Evolutionary conservation across 2,797 vertebrate genomes (phyloP).

Genomic region (Eospalax fontanierii): DNA sequence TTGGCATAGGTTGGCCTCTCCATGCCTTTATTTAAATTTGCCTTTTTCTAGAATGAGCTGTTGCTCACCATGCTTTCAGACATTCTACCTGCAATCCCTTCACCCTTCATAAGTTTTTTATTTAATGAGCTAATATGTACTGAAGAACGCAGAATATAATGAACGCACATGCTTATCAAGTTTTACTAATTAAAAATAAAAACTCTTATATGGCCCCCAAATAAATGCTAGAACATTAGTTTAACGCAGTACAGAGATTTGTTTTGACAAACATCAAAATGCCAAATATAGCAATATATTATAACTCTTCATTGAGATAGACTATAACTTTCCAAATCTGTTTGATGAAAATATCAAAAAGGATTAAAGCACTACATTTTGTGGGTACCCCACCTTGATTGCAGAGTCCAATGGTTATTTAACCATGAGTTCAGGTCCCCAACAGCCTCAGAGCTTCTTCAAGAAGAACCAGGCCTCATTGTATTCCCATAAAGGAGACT

Average conservation of each 20-base stretch:
- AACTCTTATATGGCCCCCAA: slow-evolving; percentile 7
- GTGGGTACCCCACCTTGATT: not conserved
- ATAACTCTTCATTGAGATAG: not conserved
- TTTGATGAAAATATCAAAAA: slow-evolving; percentile 35
- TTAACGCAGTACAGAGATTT: slow-evolving; percentile 18
- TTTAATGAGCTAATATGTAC: not conserved
- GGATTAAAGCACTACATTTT: not conserved
- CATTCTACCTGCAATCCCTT: not conserved
- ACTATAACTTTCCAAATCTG: not conserved
- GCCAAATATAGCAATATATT: slow-evolving; percentile 18
- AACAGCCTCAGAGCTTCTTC: not conserved
- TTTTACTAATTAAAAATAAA: slow-evolving; percentile 26
- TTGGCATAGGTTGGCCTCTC: not conserved
- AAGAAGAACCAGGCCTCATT: not conserved
- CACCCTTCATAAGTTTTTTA: not conserved
- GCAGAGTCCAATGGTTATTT: not conserved
- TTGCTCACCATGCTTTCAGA: not conserved
- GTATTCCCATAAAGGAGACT: not conserved
- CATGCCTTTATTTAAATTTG: not conserved
- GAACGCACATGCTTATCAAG: too few species aligned
- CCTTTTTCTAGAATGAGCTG: slow-evolving; percentile 13
- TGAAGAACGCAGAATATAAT: not conserved
- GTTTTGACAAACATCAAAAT: slow-evolving; percentile 40
- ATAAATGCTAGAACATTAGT: slow-evolving; percentile 30
- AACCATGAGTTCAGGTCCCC: not conserved